These are phyloP conservation scores for Clamator glandarius DNA, from an alignment of 2,797 vertebrate species.

Conservation along the genomic window DNA sequence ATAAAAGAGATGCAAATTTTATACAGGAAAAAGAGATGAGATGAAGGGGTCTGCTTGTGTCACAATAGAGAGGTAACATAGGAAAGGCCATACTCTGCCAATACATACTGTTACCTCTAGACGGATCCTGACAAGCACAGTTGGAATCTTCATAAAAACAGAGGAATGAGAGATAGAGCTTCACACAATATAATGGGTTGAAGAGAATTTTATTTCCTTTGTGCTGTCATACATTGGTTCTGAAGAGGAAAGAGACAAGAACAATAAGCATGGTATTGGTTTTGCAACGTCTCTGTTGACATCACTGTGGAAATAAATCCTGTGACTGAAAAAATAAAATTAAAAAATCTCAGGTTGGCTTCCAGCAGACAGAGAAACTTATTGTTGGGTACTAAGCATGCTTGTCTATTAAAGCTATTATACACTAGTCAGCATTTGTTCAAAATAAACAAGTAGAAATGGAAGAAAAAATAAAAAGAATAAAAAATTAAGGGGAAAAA, in stretches of 20 bases:
- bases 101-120: background rate
- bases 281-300: background rate
- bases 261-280: background rate
- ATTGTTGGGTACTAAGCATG: background rate
- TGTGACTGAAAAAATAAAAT: background rate
- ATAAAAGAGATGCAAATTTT: background rate
- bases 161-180: slow-evolving; percentile 16
- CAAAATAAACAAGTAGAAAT: background rate
- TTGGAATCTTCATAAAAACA: slow-evolving; percentile 8
- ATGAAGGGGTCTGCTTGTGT: slow-evolving; percentile 11
- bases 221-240: background rate
- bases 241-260: background rate
- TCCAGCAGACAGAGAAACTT: background rate
- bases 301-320: background rate
- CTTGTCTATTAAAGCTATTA: background rate
- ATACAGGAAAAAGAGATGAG: background rate
- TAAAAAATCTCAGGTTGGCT: background rate
- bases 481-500: background rate
- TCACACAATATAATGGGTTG: background rate
- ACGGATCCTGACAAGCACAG: slow-evolving; percentile 34
- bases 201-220: background rate
- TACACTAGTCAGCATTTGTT: background rate
- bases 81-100: background rate
- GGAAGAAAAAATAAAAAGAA: background rate
- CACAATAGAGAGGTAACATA: background rate